Percentiles rank a stretch among this genome's conserved stretches.
Conservation (phyloP, 2,113 vertebrate genomes). For the Meleagris gallopavo region DNA sequence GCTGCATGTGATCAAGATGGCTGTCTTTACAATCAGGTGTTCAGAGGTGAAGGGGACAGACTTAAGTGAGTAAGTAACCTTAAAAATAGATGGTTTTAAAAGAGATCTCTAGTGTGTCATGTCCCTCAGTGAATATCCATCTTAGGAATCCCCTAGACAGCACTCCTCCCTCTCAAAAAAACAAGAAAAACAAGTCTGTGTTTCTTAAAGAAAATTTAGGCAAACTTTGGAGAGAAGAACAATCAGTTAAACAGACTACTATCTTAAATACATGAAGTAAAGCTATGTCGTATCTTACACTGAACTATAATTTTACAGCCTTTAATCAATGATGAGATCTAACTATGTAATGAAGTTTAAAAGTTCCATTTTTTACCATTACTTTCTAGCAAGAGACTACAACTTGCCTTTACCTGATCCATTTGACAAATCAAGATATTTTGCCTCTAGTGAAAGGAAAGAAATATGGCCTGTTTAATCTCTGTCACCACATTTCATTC, state of each 20-base stretch:
- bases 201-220: background rate
- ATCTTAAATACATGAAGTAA: background rate
- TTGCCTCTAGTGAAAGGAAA: background rate
- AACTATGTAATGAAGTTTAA: background rate
- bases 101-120: background rate
- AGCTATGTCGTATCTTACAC: fast-evolving
- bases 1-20: background rate
- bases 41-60: background rate
- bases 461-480: background rate
- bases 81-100: background rate
- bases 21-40: background rate
- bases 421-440: background rate
- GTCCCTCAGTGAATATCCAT: background rate
- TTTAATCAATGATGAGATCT: background rate
- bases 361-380: background rate
- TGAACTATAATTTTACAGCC: background rate
- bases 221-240: background rate
- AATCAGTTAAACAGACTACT: background rate
- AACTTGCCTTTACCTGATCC: background rate
- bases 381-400: background rate
- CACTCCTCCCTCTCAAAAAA: background rate
- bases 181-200: background rate
- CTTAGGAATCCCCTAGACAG: background rate
- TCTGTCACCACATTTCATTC: background rate
- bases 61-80: background rate